phyloP scores from a whole-genome alignment of 2,113 vertebrate genomes.

The Todiramphus saurophagus region DNA sequence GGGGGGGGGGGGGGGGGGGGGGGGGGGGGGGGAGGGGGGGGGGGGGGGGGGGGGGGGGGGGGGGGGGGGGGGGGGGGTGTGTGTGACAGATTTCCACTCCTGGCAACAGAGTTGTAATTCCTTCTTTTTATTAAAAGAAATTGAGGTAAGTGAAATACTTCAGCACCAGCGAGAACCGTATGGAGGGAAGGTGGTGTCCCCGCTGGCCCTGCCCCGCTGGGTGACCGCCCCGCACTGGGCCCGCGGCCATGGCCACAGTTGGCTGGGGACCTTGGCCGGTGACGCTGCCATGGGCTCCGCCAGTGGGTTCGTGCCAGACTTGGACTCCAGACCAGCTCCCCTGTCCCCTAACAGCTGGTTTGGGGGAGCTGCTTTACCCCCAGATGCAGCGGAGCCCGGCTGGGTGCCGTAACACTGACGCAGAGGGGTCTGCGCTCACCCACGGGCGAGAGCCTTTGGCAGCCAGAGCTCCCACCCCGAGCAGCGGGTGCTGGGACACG shows the following conservation, averaged over 20 bases:
- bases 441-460: background rate
- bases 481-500: background rate
- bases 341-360: accelerated
- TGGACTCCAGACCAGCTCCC: background rate
- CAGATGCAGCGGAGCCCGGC: accelerated
- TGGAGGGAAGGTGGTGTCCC: background rate
- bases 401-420: background rate
- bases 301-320: background rate
- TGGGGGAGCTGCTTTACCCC: background rate
- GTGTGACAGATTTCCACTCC: background rate
- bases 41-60: too few species aligned
- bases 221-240: background rate
- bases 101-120: background rate
- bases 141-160: constrained; percentile 59
- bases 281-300: background rate
- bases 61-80: too few species aligned
- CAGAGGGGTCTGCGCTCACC: background rate
- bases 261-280: accelerated
- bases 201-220: accelerated
- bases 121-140: constrained; percentile 64
- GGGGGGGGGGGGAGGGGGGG: too few species aligned
- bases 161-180: constrained; percentile 29
- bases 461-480: background rate
- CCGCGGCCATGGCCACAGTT: background rate
- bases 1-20: too few species aligned